These are phyloP conservation scores for Alethe diademata DNA, from an alignment of 2,113 vertebrate species.

Conservation along the genomic window DNA sequence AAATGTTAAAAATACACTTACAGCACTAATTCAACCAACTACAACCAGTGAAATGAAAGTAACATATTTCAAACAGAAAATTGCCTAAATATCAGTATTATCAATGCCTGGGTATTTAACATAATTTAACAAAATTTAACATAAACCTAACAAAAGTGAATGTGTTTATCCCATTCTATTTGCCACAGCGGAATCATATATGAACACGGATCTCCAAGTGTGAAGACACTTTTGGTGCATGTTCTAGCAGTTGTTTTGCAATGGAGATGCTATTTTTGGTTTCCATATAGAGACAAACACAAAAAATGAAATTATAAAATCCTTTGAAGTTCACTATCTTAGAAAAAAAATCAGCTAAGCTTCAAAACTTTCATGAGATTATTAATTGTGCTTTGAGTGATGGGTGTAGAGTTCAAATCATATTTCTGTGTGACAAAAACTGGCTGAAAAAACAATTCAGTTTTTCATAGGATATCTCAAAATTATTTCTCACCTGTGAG, in stretches of 20 bases:
- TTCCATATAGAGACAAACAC: neutral
- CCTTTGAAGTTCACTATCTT: neutral
- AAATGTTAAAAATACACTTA: neutral
- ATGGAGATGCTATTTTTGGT: neutral
- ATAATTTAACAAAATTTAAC: too few species aligned
- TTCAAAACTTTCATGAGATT: neutral
- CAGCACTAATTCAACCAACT: neutral
- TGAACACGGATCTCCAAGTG: neutral
- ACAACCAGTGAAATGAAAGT: neutral
- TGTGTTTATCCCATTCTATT: neutral
- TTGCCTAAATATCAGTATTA: neutral
- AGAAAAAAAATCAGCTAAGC: neutral
- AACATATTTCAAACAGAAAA: neutral
- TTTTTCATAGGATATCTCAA: neutral
- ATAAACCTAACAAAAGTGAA: neutral
- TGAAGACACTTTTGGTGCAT: neutral
- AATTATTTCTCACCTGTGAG: neutral
- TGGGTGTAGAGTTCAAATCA: fast-evolving
- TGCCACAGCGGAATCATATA: neutral
- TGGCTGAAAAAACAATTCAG: neutral
- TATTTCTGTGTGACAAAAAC: neutral
- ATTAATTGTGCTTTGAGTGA: neutral
- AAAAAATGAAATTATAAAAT: neutral
- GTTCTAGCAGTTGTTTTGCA: neutral
- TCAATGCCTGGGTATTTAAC: neutral